A percentile compares a stretch with the other conserved stretches of the same genome.
phyloP scores from a whole-genome alignment of 2,113 vertebrate species.

The Otis tarda region DNA sequence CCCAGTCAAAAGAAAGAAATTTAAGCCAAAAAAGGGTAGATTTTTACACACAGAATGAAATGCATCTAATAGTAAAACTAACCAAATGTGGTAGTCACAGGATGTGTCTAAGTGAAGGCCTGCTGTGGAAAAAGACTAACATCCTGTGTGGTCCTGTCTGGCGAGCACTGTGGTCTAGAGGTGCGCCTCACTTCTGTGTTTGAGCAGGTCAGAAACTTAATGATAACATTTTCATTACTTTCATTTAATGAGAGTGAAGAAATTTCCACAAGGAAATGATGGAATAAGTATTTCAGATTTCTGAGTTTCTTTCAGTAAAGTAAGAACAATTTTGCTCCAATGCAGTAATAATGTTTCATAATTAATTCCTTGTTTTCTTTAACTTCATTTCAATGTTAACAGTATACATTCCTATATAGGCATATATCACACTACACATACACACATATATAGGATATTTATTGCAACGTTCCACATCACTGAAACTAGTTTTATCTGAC shows the following conservation, averaged over 20 bases:
- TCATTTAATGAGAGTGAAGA: neutral
- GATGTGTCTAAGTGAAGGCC: neutral
- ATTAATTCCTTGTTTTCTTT: neutral
- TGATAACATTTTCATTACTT: neutral
- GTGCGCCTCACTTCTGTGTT: accelerated
- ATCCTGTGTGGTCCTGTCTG: neutral
- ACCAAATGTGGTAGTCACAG: accelerated
- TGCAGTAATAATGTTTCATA: neutral
- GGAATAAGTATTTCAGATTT: neutral
- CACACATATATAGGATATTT: neutral
- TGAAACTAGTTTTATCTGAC: neutral
- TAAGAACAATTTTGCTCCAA: neutral
- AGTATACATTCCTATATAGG: neutral
- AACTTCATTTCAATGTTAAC: neutral
- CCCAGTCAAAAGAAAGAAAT: neutral
- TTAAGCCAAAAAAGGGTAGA: neutral
- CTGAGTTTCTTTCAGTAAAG: neutral
- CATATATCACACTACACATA: neutral
- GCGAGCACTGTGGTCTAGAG: neutral
- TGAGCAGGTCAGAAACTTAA: neutral
- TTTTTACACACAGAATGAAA: neutral
- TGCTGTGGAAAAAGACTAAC: neutral
- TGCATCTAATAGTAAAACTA: neutral
- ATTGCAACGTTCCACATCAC: neutral
- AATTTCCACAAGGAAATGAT: neutral